Base-by-base conservation (phyloP, 2,113 vertebrate species). In the Erythrolamprus reginae region DNA sequence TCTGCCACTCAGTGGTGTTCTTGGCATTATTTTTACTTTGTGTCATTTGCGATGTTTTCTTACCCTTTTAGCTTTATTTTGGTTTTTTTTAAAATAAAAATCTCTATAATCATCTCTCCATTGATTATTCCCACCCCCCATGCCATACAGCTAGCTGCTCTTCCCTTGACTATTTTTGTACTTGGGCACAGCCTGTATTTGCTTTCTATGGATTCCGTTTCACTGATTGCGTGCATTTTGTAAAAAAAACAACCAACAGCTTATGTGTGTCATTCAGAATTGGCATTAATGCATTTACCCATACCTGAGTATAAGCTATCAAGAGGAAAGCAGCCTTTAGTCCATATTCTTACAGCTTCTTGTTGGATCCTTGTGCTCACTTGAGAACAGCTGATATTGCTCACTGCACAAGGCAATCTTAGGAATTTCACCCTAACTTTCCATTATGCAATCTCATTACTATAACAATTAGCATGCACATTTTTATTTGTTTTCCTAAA, bases 21-120 rank as follows among this genome's bases (percentile, higher is more conserved):
- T 38, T 89, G 28, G 23, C 58, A 47, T 65, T 48, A 93, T 88
- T 47, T 26, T 93, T 93, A 91, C 90, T 90, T 84, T 42, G 87
- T 84, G 88, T 24, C 13, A 90, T 77, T 45, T 91, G 0, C 61
- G 42, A 15, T 87, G 93, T 94, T 42, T 88, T 90, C 89, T 95
- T 65, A 17, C 65, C 23, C 89, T 93, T 55, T 6, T 83, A 8
- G 6, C 88, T 94, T 92, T 88, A 13, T 5, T 94, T 92, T 84
- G 21, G 2, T 61, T n/a, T 48, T 55, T 55, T n/a, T n/a, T n/a
- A n/a, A n/a, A n/a, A n/a, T n/a, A n/a, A 42, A 91, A 89, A 53
- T 58, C 91, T 88, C 89, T 42, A 84, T 89, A 65, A 15, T 90
- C 19, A 51, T 93, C 91, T 50, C 19, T 89, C 70, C 89, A 38